Base-by-base conservation (phyloP, 2,113 vertebrate species). In the Colius striatus region DNA sequence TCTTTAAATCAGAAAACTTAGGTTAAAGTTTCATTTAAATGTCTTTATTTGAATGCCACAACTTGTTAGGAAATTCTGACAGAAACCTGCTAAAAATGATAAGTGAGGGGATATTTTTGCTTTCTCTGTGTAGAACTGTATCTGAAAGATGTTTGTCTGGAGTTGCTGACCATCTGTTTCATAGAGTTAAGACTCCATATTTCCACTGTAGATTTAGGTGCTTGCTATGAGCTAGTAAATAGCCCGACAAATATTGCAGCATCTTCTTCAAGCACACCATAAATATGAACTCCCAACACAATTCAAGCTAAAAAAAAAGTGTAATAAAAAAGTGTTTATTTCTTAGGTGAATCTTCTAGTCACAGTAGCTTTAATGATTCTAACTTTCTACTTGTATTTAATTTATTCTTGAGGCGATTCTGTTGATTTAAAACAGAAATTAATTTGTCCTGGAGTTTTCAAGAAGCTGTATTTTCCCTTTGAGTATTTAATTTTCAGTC, bases 91-190 rank as follows among this genome's bases (percentile, higher is more conserved):
- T 84, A 70, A 79, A 89, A 94, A 27, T 66, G 11, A 89, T 73
- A 93, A 93, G 11, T 26, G 43, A 76, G 34, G 6, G 38, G 43
- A n/a, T 93, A 47, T 84, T 87, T 92, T 88, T 93, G 43, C 17
- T 78, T 16, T 85, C n/a, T 95, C 47, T 66, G 0, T 88, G 62
- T 88, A 74, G 78, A 60, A 65, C 80, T 84, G 7, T 20, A 62
- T 84, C 47, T 86, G 50, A 65, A 93, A 93, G 67, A 57, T 71
- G 61, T 94, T 96, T 91, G 25, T 75, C 41, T 95, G 62, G 61
- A 95, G 65, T 53, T 5, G 2, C 50, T 92, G 75, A 72, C 86
- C 89, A 90, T 95, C 87, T 96, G 96, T 70, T 97, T 88, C 43
- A 21, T 84, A 65, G 65, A 82, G 5, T 80, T 76, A 36, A 27